Percentiles rank a stretch among this genome's conserved stretches.
These are phyloP conservation scores for Callinectes sapidus DNA, from an alignment of 2,888 invertebrate genomes.

Conservation along the genomic window DNA sequence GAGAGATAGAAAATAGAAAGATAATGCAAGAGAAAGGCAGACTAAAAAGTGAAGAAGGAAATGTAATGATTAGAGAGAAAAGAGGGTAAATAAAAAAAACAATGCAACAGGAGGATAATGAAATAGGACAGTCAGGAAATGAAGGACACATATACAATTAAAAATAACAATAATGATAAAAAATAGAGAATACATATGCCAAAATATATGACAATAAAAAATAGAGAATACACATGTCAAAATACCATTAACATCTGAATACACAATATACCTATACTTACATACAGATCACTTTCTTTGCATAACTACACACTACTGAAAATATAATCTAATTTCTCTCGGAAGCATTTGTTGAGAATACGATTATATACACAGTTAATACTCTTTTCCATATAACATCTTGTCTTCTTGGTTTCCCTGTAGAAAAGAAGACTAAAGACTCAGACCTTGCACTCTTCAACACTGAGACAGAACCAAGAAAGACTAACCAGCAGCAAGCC, in stretches of 20 bases:
- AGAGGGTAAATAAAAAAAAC: too few relatives aligned
- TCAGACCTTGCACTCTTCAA: not conserved
- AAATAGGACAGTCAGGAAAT: not conserved
- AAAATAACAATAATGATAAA: not conserved
- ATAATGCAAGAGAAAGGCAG: too few relatives aligned
- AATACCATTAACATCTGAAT: not conserved
- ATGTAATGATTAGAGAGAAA: too few relatives aligned
- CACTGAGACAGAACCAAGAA: not conserved
- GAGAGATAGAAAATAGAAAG: too few relatives aligned
- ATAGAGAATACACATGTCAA: not conserved
- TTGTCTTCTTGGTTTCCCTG: not conserved
- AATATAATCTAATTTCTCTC: not conserved
- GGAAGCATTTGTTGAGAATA: not conserved
- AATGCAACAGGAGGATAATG: too few relatives aligned
- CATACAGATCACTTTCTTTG: not conserved
- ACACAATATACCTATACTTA: not conserved
- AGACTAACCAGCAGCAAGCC: not conserved
- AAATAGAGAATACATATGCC: not conserved
- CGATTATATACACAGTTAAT: not conserved
- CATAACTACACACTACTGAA: not conserved
- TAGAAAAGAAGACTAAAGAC: not conserved
- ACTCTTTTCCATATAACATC: not conserved
- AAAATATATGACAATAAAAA: not conserved
- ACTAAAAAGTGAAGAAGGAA: too few relatives aligned
- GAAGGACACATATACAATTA: not conserved